Evolutionary conservation across 2,113 vertebrate genomes (phyloP), one percentile per base, ranked within the genome.

Genomic region (Thomomys bottae): DNA sequence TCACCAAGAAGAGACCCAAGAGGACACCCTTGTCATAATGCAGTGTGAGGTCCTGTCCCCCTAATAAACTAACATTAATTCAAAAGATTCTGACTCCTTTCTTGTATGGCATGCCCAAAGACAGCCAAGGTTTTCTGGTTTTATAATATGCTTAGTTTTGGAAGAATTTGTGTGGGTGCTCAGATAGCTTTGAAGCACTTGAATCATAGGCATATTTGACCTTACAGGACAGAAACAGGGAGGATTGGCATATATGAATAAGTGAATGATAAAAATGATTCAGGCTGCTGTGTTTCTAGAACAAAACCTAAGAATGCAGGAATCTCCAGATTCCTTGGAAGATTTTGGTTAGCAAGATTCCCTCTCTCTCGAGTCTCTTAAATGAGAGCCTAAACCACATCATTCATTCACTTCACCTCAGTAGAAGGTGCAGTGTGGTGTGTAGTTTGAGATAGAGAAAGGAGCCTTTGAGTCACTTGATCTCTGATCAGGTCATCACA

Each of bases 401-500:
- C 23, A 11, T 40, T 91, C n/a, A n/a, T n/a, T n/a, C n/a, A n/a
- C n/a, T n/a, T n/a, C 42, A 63, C 57, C 42, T 84, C 61, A 83
- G 80, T 71, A 61, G 30, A 71, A 87, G 40, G 78, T 67, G 66
- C 26, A 49, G 11, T 38, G 68, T 21, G 18, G 18, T 59, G 3
- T 17, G 11, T 84, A 38, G n/a, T 18, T 81, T 30, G 71, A 93
- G 42, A 64, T 83, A 59, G 91, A 34, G 40, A 68, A 34, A 36
- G 72, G 76, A 78, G 34, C 23, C 21, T 49, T 20, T 24, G 40
- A 18, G 45, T 76, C 72, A 84, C 59, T 66, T 86, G 78, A 77
- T 77, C 45, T 67, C 86, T 30, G 24, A 67, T 66, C 92, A 40
- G 89, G 77, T 81, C 84, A 84, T 34, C 23, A 12, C 28, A 81